Evolutionary conservation across 2,888 invertebrate species (phyloP).

Genomic region (Thymelicus acteon): DNA sequence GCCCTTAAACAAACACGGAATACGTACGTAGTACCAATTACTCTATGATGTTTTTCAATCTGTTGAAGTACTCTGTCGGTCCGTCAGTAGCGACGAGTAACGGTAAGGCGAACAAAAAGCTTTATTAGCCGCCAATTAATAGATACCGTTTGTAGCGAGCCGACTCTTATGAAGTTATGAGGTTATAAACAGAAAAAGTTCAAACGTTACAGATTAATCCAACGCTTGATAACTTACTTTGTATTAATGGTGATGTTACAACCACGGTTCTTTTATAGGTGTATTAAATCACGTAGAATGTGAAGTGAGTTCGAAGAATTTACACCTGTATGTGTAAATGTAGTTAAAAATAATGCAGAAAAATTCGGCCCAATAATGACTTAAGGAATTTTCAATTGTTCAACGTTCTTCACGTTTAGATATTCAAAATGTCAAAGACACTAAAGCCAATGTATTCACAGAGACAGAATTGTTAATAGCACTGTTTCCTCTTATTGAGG

Average conservation of each 20-base stretch:
- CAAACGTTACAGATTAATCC: constrained; percentile 22
- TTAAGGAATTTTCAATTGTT: too few species aligned
- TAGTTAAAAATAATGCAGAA: background rate
- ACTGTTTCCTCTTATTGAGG: too few species aligned
- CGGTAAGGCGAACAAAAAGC: constrained; percentile 29
- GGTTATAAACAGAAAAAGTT: constrained; percentile 26
- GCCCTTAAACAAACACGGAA: constrained; percentile 15
- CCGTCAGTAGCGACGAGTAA: constrained; percentile 37
- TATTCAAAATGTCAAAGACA: too few species aligned
- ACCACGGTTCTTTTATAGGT: constrained; percentile 2
- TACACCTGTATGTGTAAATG: background rate
- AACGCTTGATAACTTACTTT: constrained; percentile 21
- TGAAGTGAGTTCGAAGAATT: background rate
- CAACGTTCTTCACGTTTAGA: too few species aligned
- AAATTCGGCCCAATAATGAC: too few species aligned
- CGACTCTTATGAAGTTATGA: constrained; percentile 31
- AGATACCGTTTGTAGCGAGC: constrained; percentile 33
- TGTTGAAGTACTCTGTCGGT: constrained; percentile 37
- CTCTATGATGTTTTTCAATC: constrained; percentile 31
- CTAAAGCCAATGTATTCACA: too few species aligned
- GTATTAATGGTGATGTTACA: constrained; percentile 14
- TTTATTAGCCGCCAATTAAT: constrained; percentile 37
- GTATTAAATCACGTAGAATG: background rate
- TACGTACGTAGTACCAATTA: constrained; percentile 17
- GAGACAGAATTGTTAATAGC: too few species aligned